Base-by-base conservation (phyloP, 2,113 vertebrate species). In the Apodemus sylvaticus region DNA sequence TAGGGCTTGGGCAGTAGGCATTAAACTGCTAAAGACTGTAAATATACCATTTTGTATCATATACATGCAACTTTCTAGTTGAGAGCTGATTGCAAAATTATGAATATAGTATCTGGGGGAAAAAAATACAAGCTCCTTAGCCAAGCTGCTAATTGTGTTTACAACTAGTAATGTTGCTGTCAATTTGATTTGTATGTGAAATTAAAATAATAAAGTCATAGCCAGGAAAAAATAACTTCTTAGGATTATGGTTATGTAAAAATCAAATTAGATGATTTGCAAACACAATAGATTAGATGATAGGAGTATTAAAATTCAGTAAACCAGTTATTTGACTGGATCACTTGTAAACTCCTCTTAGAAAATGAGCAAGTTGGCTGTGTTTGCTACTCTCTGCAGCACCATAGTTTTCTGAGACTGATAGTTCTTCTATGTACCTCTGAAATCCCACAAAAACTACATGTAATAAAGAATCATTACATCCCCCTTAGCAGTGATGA, bases 141-240 rank as follows among this genome's bases (percentile, higher is more conserved):
- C 55, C 90, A 94, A 87, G 64, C 60, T 87, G n/a, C 92, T 96
- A 90, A 96, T 36, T 96, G 85, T 95, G 93, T 83, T 91, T 94
- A 51, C 24, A n/a, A 12, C 55, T 87, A 58, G 90, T 89, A 94
- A 71, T 48, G 53, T 93, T 70, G 70, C 93, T 86, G 74, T 66
- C 87, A 51, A 71, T 90, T 71, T 96, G 86, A 97, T 89, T 87
- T 91, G 74, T 74, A 86, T 39, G 36, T 78, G 53, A 92, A 93
- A 89, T 48, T 45, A 82, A 89, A 87, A 94, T 70, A 58, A 97
- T 96, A 86, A 78, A 97, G 83, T 76, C 64, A 93, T 91, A 85
- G 64, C 51, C 81, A 68, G 13, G 36, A 58, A 89, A 93, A 74
- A 83, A 94, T 60, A 51, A 14, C 31, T 34, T 87, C 24, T 58